Percentiles rank a stretch among this genome's conserved stretches.
Evolutionary conservation across 2,113 vertebrate species (phyloP).

Genomic region (Tiliqua scincoides): DNA sequence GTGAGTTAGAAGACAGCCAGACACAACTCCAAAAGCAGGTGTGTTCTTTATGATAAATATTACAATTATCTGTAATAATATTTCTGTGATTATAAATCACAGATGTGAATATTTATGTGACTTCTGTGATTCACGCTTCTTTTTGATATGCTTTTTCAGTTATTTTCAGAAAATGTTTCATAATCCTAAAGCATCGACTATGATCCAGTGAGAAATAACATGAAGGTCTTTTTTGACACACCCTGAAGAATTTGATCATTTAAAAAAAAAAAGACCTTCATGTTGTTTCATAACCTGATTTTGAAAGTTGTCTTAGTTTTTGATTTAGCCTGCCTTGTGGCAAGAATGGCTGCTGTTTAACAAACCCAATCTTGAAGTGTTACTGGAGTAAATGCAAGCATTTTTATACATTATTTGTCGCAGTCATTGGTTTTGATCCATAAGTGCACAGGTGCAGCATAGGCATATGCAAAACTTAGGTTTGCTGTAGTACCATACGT

Average conservation of each 20-base stretch:
- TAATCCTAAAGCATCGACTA: neutral
- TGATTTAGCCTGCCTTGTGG: neutral
- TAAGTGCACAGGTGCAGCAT: neutral
- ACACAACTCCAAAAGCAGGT: slow-evolving; percentile 88
- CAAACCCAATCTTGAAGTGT: neutral
- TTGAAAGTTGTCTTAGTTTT: neutral
- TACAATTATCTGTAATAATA: neutral
- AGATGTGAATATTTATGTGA: too few relatives aligned
- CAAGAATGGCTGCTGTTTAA: neutral
- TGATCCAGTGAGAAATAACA: neutral
- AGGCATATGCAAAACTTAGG: neutral
- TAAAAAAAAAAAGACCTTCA: neutral
- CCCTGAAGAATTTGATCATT: neutral
- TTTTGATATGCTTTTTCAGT: slow-evolving; percentile 8
- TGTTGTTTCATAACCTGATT: neutral
- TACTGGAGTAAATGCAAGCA: neutral
- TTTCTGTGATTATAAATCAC: too few relatives aligned
- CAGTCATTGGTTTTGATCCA: neutral
- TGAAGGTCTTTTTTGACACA: neutral
- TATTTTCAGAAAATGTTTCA: slow-evolving; percentile 10
- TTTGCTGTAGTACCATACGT: neutral
- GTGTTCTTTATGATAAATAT: slow-evolving; percentile 10
- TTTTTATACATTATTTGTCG: neutral
- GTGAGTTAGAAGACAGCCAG: slow-evolving; percentile 91
- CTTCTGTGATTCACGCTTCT: neutral